A percentile compares a stretch with the other conserved stretches of the same genome.
Evolutionary conservation across 35 echinoderm and acorn worm genomes (phyloP).

Genomic region (Apostichopus californicus): DNA sequence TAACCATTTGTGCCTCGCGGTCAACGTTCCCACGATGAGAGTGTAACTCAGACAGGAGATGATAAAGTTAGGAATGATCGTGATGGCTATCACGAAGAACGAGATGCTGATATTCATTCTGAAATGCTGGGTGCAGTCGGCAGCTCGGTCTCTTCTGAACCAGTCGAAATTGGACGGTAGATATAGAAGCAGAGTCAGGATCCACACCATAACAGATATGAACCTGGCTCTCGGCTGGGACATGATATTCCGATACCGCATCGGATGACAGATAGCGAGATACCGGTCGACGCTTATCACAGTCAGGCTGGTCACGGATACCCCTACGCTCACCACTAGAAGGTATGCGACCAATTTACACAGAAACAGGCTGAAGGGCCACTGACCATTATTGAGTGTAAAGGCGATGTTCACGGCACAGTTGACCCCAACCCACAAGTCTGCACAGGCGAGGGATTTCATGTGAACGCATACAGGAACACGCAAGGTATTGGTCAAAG

Average conservation of each 20-base stretch:
- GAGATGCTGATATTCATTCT: constrained; percentile 67
- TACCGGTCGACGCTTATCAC: constrained; percentile 80
- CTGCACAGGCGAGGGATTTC: constrained; percentile 74
- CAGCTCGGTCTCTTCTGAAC: background rate
- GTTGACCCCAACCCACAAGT: constrained; percentile 74
- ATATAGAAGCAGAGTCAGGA: constrained; percentile 54
- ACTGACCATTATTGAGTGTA: constrained; percentile 53
- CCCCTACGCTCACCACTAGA: constrained; percentile 52
- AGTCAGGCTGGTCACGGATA: constrained; percentile 65
- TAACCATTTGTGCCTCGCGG: constrained; percentile 37
- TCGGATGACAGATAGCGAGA: constrained; percentile 67
- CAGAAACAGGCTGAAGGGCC: constrained; percentile 51
- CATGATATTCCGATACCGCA: constrained; percentile 64
- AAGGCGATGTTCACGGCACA: constrained; percentile 55
- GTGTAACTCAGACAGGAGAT: constrained; percentile 66
- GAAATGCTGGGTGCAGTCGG: constrained; percentile 52
- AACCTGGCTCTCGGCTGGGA: constrained; percentile 36
- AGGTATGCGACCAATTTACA: constrained; percentile 69
- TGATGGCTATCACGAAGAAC: constrained; percentile 62
- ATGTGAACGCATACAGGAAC: constrained; percentile 66
- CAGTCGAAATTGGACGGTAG: constrained; percentile 63
- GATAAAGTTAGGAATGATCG: constrained; percentile 71
- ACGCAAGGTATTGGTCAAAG: constrained; percentile 49
- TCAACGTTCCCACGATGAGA: constrained; percentile 52
- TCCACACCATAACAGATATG: constrained; percentile 54